These are phyloP conservation scores for Ceratotherium simum DNA, from an alignment of 2,113 vertebrate genomes.

Conservation along the genomic window DNA sequence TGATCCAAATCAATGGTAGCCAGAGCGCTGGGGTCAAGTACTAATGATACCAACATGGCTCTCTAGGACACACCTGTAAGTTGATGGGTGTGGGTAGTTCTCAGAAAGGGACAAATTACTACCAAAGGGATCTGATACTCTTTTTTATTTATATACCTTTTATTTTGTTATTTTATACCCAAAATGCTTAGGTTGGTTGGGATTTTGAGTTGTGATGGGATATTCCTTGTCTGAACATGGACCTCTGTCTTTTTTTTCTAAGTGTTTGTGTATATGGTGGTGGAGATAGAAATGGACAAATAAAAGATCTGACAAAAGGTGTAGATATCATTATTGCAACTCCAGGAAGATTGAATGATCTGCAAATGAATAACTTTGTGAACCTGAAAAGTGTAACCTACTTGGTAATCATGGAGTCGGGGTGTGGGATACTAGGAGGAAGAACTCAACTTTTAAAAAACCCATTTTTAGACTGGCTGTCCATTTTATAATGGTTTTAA, in stretches of 20 bases:
- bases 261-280: constrained; percentile 98
- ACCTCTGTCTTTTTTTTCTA: constrained; percentile 69
- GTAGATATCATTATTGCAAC: constrained; percentile 99
- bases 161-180: neutral
- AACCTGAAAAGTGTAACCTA: constrained; percentile 94
- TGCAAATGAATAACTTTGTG: constrained; percentile 96
- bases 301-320: constrained; percentile 89
- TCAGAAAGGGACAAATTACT: neutral
- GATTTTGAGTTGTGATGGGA: neutral
- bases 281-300: constrained; percentile 93
- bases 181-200: neutral
- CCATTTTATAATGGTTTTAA: constrained; percentile 28
- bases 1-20: neutral
- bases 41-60: neutral
- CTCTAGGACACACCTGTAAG: neutral
- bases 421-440: constrained; percentile 30
- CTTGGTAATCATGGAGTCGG: constrained; percentile 89
- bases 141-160: neutral
- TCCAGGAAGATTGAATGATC: constrained; percentile 95
- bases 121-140: neutral
- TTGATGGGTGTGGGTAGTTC: neutral
- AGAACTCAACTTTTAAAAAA: neutral
- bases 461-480: no score
- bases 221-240: constrained; percentile 23
- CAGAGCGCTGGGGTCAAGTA: neutral